phyloP scores from a whole-genome alignment of 2,797 vertebrate species.

The Pseudomugil gertrudae region DNA sequence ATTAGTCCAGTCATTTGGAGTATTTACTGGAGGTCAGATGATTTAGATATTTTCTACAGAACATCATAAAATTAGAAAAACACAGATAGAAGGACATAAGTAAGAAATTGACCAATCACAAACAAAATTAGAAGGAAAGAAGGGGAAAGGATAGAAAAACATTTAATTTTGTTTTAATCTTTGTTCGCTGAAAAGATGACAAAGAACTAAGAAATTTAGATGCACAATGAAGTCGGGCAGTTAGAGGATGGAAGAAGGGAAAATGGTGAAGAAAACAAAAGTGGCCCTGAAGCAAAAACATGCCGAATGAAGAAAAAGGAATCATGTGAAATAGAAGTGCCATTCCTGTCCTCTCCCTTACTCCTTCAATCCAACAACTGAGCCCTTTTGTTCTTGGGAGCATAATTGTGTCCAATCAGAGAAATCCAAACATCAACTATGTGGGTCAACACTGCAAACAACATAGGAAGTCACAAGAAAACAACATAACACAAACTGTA shows the following conservation, averaged over 20 bases:
- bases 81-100: background rate
- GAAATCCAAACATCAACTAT: constrained; percentile 54
- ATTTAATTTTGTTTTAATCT: background rate
- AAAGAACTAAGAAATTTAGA: background rate
- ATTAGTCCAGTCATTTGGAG: background rate
- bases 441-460: constrained; percentile 40
- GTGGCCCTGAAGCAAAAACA: constrained; percentile 6
- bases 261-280: constrained; percentile 7
- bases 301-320: background rate
- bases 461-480: constrained; percentile 34
- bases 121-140: background rate
- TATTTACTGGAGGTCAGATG: background rate
- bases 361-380: constrained; percentile 48
- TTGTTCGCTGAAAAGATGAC: background rate
- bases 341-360: constrained; percentile 11
- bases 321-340: background rate
- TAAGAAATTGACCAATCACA: background rate
- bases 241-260: background rate
- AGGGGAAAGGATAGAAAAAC: background rate
- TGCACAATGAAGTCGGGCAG: background rate
- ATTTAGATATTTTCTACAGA: background rate
- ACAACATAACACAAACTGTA: background rate
- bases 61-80: background rate
- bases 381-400: constrained; percentile 51
- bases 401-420: constrained; percentile 41